Base-by-base conservation (phyloP, 2,888 invertebrate species). In the Ophion ventricosus region DNA sequence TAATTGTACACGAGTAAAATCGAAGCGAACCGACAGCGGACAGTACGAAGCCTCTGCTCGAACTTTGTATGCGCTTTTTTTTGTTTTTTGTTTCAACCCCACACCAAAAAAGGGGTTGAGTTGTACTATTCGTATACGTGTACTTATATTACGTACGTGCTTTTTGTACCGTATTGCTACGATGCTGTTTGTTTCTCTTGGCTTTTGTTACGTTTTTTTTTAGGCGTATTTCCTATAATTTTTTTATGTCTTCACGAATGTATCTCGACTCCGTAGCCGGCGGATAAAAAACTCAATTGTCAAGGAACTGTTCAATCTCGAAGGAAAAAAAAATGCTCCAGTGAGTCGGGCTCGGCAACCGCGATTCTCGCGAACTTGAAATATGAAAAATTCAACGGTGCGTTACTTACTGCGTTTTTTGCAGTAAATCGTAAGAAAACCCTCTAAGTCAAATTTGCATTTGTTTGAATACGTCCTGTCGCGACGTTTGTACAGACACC, bases 361-460 rank as follows among this genome's bases (percentile, higher is more conserved):
- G 57, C 7, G 23, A 59, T 35, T 23, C 49, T 40, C 67, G 63
- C 73, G 25, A 80, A 78, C 14, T 74, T 69, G 26, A 49, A 57
- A 14, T 11, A 72, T 59, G 49, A 43, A 25, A 20, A 57, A 77
- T 23, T 73, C 20, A 57, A 66, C 35, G 75, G 74, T 80, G 82
- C 79, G 82, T 35, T 80, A 82, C 84, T 85, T 85, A 79, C 40
- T 70, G 54, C 56, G 56, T 76, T 82, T 82, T 80, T 23, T 67
- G 70, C 61, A 26, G 17, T 57, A 75, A 70, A 54, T 20, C 14
- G 26, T 70, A 35, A 64, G 67, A 35, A 26, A 75, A 78, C 81
- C 80, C 73, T 87, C 85, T 85, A 87, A 86, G 87, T 87, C 83
- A 87, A 87, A 85, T 87, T 85, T 87, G 86, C 87, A 87, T 87